Base-by-base conservation (phyloP, 2,113 vertebrate species). In the Lipotes vexillifer region DNA sequence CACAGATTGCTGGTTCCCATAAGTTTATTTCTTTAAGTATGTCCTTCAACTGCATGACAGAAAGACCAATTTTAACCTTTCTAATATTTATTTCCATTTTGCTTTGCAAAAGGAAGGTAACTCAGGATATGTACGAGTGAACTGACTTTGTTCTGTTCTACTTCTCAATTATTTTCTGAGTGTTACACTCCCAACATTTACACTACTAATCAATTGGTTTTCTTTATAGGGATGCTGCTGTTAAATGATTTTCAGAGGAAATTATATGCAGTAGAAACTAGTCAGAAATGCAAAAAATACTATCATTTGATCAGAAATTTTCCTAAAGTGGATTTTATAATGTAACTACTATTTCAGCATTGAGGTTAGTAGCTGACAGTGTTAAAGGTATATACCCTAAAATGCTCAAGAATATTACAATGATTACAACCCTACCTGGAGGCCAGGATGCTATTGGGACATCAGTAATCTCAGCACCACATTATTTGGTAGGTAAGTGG, bases 221-320 rank as follows among this genome's bases (percentile, higher is more conserved):
- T 23, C 77, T 93, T 49, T 87, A 84, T 6, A 77, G 1, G 5
- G 52, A 65, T 72, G 5, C n/a, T 80, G 59, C 80, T 87, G 52
- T 66, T 89, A 83, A 93, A 94, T 90, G 92, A 92, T 13, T 92
- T 92, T 93, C 65, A 93, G 3, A 90, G 12, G 49, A 90, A 94
- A 95, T 52, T 80, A 81, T 46, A 75, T 63, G 18, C 31, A 85
- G 36, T 44, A 63, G 15, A 91, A 69, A 82, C 27, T 44, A 63
- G 20, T 55, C 36, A 93, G 27, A 88, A 90, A 72, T 49, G 57
- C 2, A 49, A 66, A 90, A 55, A 78, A 41, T 15, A 38, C 27
- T 55, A n/a, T 23, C 12, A 25, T 41, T 46, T 81, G 5, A 88
- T 65, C 25, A 81, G n/a, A 90, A 94, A 88, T 71, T 18, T 83